phyloP scores from a whole-genome alignment of 2,888 invertebrate species.

The Erpobdella octoculata region DNA sequence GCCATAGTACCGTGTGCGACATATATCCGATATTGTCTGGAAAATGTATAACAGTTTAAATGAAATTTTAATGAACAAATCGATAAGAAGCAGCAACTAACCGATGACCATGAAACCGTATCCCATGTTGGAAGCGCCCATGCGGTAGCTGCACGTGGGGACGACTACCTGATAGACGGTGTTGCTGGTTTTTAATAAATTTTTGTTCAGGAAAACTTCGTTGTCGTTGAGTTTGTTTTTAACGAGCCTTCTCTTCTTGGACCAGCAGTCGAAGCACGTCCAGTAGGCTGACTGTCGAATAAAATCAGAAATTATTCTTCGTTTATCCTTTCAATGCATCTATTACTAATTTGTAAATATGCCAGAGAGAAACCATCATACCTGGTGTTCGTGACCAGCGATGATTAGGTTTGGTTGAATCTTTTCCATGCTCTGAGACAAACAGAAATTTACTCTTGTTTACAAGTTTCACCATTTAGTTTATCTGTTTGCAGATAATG shows the following conservation, averaged over 20 bases:
- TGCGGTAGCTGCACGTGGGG: conserved; percentile 90
- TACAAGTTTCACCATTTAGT: no score
- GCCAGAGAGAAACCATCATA: conserved; percentile 32
- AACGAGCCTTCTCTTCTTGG: neutral
- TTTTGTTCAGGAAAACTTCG: neutral
- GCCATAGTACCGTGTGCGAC: conserved; percentile 69
- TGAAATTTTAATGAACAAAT: neutral
- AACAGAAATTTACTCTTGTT: no score
- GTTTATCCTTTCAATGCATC: neutral
- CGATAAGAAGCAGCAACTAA: neutral
- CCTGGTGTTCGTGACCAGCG: conserved; percentile 54
- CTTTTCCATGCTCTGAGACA: conserved; percentile 59
- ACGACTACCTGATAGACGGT: conserved; percentile 69
- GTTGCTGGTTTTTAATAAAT: neutral
- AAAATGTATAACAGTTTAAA: conserved; percentile 18
- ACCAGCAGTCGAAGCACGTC: neutral
- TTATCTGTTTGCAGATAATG: no score
- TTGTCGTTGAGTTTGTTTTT: neutral
- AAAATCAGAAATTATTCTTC: neutral
- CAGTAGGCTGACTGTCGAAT: conserved; percentile 8
- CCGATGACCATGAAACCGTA: conserved; percentile 52
- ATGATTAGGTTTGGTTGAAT: conserved; percentile 61
- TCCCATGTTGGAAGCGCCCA: conserved; percentile 80
- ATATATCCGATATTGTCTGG: conserved; percentile 43
- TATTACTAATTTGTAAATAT: neutral